A percentile compares a stretch with the other conserved stretches of the same genome.
These are phyloP conservation scores for Idaea dimidiata DNA, from an alignment of 2,888 invertebrate species.

Conservation along the genomic window DNA sequence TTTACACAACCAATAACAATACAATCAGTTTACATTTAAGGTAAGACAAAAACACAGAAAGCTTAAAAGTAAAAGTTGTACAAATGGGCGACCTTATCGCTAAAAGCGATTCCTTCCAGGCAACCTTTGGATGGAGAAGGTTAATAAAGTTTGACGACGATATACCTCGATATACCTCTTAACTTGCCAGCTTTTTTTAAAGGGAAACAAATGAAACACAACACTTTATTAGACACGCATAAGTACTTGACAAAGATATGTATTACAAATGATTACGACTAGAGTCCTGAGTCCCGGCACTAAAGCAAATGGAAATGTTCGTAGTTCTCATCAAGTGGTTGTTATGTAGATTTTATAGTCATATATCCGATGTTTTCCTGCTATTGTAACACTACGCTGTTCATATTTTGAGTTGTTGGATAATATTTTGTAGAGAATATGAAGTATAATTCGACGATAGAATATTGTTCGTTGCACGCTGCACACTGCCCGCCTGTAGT, in stretches of 20 bases:
- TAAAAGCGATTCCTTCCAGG: no score
- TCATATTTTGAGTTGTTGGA: not conserved
- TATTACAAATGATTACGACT: not conserved
- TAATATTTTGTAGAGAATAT: not conserved
- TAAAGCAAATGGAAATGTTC: not conserved
- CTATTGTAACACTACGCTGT: conserved; percentile 8
- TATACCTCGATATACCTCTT: no score
- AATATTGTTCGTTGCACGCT: no score
- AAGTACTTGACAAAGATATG: not conserved
- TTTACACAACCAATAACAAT: no score
- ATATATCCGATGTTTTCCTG: conserved; percentile 7
- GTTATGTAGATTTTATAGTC: conserved; percentile 17
- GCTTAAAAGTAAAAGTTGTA: no score
- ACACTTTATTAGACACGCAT: not conserved
- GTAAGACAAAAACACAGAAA: no score
- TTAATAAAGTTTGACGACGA: no score
- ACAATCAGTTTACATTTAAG: no score
- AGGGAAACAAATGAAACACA: not conserved
- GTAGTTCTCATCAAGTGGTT: conserved; percentile 9
- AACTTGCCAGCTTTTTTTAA: not conserved
- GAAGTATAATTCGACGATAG: no score
- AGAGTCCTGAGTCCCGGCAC: not conserved
- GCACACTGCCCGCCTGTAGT: no score
- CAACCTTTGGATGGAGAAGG: no score
- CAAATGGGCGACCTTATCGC: no score